phyloP scores from a whole-genome alignment of 2,888 invertebrate genomes.

The Axea sp. region DNA sequence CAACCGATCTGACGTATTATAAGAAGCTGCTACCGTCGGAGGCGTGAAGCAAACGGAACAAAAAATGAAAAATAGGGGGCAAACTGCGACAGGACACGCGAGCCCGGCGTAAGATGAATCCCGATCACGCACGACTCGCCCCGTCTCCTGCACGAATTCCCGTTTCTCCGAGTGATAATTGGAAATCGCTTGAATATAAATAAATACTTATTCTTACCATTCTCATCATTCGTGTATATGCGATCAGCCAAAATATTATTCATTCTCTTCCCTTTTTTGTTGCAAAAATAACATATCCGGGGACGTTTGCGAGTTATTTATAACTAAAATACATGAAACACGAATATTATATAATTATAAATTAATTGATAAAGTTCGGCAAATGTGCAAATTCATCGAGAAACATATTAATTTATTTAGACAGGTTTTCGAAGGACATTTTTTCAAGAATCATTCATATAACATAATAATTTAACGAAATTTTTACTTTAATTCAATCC shows the following conservation, averaged over 20 bases:
- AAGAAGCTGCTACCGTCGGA: slow-evolving; percentile 66
- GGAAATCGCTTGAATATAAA: slow-evolving; percentile 68
- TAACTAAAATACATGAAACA: slow-evolving; percentile 16
- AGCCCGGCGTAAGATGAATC: slow-evolving; percentile 72
- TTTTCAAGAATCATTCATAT: too few relatives aligned
- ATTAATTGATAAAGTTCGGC: slow-evolving; percentile 18
- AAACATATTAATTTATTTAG: too few relatives aligned
- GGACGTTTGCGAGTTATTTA: slow-evolving; percentile 23
- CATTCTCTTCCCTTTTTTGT: too few relatives aligned
- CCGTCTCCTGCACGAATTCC: slow-evolving; percentile 34
- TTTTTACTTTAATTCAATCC: too few relatives aligned
- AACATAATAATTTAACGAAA: too few relatives aligned
- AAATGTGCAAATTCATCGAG: too few relatives aligned
- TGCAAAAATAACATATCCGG: too few relatives aligned
- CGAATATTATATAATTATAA: slow-evolving; percentile 31
- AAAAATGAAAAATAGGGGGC: slow-evolving; percentile 65
- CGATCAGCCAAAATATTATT: slow-evolving; percentile 41
- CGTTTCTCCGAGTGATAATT: slow-evolving; percentile 65
- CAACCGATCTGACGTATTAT: slow-evolving; percentile 44
- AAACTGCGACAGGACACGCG: slow-evolving; percentile 77
- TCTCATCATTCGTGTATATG: slow-evolving; percentile 30
- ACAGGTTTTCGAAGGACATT: too few relatives aligned
- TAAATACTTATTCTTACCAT: slow-evolving; percentile 33
- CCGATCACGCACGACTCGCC: slow-evolving; percentile 73
- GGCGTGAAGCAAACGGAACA: slow-evolving; percentile 69